Conservation (phyloP, 2,113 vertebrate genomes). For the Tragelaphus imberbis region DNA sequence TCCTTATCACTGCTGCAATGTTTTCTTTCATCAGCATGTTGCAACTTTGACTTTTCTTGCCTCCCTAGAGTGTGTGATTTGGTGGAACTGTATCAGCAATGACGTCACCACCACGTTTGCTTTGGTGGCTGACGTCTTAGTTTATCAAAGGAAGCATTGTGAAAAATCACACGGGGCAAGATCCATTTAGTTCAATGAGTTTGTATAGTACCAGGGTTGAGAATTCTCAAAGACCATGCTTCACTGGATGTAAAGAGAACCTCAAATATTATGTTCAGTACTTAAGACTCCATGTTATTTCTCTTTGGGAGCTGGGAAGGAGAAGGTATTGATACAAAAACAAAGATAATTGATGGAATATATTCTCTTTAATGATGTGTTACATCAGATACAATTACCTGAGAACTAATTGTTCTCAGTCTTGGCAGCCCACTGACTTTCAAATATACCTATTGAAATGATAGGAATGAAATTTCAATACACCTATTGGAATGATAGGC, state of each 20-base stretch:
- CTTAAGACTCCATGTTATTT: neutral
- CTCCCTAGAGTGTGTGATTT: conserved; percentile 10
- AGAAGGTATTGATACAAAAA: conserved; percentile 37
- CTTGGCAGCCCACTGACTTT: conserved; percentile 26
- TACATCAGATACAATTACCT: conserved; percentile 40
- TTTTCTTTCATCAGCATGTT: neutral
- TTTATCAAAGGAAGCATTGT: conserved; percentile 41
- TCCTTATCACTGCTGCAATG: neutral
- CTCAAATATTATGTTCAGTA: neutral
- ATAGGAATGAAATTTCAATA: neutral
- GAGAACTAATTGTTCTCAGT: conserved; percentile 43
- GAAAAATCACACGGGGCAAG: neutral
- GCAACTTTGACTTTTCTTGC: neutral
- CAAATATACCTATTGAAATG: neutral
- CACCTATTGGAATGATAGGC: neutral
- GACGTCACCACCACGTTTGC: neutral
- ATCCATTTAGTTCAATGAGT: neutral
- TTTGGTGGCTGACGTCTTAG: conserved; percentile 18
- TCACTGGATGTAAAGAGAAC: neutral
- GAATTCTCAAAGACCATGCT: conserved; percentile 26
- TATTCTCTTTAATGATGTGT: conserved; percentile 39
- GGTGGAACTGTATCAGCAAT: neutral
- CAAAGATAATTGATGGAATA: neutral
- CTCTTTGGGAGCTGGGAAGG: neutral
- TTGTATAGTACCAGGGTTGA: neutral